Base-by-base conservation (phyloP, 2,797 vertebrate genomes). In the Cebuella pygmaea region DNA sequence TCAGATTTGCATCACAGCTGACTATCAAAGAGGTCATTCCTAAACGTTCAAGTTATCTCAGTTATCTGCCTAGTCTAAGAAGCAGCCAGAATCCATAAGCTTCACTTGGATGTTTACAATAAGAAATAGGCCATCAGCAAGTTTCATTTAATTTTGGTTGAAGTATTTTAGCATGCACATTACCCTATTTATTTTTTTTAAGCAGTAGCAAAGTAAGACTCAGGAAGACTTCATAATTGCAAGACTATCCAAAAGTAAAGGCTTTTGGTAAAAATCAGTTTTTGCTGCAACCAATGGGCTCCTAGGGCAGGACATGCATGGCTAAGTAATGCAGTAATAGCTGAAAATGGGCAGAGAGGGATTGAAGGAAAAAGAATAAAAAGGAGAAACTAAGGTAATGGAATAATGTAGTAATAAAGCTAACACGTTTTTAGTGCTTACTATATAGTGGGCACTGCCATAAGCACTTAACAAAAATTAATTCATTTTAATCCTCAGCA, bases 141-240 rank as follows among this genome's bases (percentile, higher is more conserved):
- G 85, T 95, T 95, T 78, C 75, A 83, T 24, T 90, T 57, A 96
- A 89, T 87, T 91, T 95, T 86, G 26, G 26, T 57, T 79, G 14
- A 94, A 55, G 39, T 50, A 83, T 19, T 70, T 89, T 87, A 91
- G 89, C 50, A 64, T 8, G 7, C 11, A 78, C 24, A 78, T 52
- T 74, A 39, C 4, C 19, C 87, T 10, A 94, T 27, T 61, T 55
- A 55, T 30, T 61, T 30, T 61, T 61, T 61, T 61, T 13, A 64
- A 48, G 10, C 14, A 64, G 26, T 46, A 95, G 13, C 50, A 74
- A 94, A 88, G 64, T 76, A 70, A 88, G 12, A 88, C 13, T 81
- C 88, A 90, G 41, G 61, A 67, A 67, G 64, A 67, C 64, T n/a
- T 67, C 85, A 80, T 30, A 50, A 89, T 24, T 90, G 44, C 30